Conservation (phyloP, 2,888 invertebrate species). For the Oscheius sp. region DNA sequence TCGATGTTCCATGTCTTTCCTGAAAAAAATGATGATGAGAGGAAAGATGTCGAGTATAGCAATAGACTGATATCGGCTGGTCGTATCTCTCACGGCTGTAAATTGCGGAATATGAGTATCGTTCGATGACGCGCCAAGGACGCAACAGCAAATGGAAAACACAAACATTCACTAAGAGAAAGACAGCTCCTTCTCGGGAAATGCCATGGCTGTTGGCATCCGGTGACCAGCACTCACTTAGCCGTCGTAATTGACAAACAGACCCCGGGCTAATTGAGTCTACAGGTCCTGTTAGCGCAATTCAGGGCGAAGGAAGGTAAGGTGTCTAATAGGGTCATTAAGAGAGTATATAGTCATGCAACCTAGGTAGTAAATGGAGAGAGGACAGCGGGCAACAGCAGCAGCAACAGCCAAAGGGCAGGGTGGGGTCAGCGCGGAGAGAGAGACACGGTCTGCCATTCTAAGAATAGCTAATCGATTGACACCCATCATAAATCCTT, state of each 20-base stretch:
- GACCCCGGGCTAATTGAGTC: too few relatives aligned
- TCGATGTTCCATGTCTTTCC: conserved; percentile 32
- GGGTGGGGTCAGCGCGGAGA: too few relatives aligned
- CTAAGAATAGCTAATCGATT: too few relatives aligned
- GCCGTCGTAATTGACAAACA: conserved; percentile 19
- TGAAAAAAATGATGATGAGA: background rate
- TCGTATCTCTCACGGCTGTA: conserved; percentile 30
- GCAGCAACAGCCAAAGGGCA: too few relatives aligned
- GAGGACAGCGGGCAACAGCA: too few relatives aligned
- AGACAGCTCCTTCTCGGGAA: conserved; percentile 6
- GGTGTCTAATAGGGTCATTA: too few relatives aligned
- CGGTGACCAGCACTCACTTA: background rate
- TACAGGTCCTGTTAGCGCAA: too few relatives aligned
- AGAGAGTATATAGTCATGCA: too few relatives aligned
- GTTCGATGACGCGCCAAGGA: conserved; percentile 24
- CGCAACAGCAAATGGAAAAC: conserved; percentile 16
- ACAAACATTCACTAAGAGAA: background rate
- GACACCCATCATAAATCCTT: too few relatives aligned
- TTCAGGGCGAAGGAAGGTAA: too few relatives aligned
- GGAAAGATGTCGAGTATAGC: background rate
- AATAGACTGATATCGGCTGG: conserved; percentile 15
- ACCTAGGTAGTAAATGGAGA: too few relatives aligned
- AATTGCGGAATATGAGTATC: conserved; percentile 30
- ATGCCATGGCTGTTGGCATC: conserved; percentile 16
- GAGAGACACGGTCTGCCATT: too few relatives aligned